Evolutionary conservation across 2,113 vertebrate species (phyloP).

Genomic region (Oryzias melastigma): DNA sequence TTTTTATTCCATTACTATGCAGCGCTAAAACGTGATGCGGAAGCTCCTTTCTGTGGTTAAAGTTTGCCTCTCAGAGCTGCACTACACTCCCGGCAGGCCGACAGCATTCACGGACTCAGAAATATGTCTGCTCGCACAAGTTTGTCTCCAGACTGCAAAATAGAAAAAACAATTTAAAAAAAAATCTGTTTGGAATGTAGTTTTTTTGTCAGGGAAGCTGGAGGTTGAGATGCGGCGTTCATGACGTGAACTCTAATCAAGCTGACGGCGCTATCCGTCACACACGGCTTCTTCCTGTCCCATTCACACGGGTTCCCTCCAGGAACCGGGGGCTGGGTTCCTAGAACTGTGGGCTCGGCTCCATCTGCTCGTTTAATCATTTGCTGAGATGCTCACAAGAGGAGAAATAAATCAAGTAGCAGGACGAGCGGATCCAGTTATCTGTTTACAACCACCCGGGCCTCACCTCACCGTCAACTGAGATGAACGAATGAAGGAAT

Average conservation of each 20-base stretch:
- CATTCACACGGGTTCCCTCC: conserved; percentile 15
- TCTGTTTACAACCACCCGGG: conserved; percentile 4
- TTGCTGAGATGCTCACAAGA: conserved; percentile 1
- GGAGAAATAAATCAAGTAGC: conserved; percentile 2
- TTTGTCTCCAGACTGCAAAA: background rate
- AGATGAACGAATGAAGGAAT: conserved; percentile 6
- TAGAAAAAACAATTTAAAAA: background rate
- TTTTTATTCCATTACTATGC: conserved; percentile 41
- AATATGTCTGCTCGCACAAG: background rate
- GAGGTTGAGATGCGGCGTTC: conserved; percentile 8
- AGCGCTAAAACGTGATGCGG: conserved; percentile 10
- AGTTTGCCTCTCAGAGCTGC: conserved; percentile 25
- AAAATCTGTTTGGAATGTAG: background rate
- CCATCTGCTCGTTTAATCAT: conserved; percentile 1
- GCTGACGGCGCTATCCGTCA: conserved; percentile 22
- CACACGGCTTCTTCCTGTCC: conserved; percentile 20
- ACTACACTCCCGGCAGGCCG: conserved; percentile 14
- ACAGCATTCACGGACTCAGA: too few relatives aligned
- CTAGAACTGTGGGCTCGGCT: background rate
- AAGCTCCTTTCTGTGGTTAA: background rate
- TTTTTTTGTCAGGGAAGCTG: conserved; percentile 5
- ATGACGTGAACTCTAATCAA: conserved; percentile 24
- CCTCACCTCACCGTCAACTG: background rate
- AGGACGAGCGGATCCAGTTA: conserved; percentile 19
- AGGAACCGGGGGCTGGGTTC: conserved; percentile 2